These are phyloP conservation scores for Nomada ferruginata DNA, from an alignment of 2,888 invertebrate species.

Conservation along the genomic window DNA sequence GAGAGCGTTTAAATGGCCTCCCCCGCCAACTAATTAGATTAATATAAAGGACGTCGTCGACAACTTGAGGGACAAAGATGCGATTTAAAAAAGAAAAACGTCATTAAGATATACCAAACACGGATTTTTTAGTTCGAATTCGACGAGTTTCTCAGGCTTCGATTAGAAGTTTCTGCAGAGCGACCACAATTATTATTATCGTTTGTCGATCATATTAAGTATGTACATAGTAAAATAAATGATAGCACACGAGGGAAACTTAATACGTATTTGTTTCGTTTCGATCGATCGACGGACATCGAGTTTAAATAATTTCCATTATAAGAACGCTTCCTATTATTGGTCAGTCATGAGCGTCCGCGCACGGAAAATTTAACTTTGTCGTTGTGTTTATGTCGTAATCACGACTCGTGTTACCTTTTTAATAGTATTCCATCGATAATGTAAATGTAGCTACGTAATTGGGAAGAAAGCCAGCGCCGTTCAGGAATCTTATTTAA, in stretches of 20 bases:
- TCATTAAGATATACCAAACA: constrained; percentile 29
- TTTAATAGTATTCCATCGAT: background rate
- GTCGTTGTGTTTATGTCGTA: constrained; percentile 8
- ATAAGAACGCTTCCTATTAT: too few relatives aligned
- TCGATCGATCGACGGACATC: background rate
- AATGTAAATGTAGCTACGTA: background rate
- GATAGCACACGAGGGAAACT: background rate
- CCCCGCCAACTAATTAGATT: constrained; percentile 51
- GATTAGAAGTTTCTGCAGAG: background rate
- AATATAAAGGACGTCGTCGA: constrained; percentile 28
- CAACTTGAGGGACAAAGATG: constrained; percentile 33
- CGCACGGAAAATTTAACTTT: background rate
- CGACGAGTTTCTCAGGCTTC: constrained; percentile 24
- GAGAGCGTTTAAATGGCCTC: constrained; percentile 27
- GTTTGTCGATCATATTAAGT: constrained; percentile 1
- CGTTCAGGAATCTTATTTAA: background rate
- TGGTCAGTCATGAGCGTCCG: background rate
- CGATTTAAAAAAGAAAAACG: constrained; percentile 20
- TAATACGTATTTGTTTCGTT: background rate
- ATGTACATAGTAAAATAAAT: constrained; percentile 7
- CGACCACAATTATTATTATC: constrained; percentile 24
- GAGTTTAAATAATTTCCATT: constrained; percentile 2
- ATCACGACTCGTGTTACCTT: background rate
- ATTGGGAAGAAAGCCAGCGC: background rate
- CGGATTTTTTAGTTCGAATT: constrained; percentile 32